phyloP scores from a whole-genome alignment of 2,888 invertebrate species.

The Beris morrisii region DNA sequence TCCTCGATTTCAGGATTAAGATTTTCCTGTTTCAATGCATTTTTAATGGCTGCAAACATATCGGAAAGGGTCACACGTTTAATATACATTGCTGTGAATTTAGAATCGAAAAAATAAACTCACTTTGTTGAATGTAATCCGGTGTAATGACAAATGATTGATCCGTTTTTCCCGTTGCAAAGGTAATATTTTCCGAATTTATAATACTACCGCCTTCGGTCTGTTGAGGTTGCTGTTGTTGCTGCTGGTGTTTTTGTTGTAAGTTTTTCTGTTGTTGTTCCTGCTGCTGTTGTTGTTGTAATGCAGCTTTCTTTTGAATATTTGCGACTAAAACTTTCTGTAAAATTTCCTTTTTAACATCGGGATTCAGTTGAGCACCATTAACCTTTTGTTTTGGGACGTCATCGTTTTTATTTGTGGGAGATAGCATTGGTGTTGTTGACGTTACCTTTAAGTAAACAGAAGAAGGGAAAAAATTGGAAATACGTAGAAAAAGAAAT shows the following conservation, averaged over 20 bases:
- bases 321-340: conserved; percentile 49
- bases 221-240: conserved; percentile 19
- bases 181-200: neutral
- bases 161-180: conserved; percentile 22
- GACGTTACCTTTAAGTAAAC: conserved; percentile 32
- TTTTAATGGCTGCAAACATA: conserved; percentile 75
- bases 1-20: conserved; percentile 91
- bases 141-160: conserved; percentile 81
- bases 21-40: conserved; percentile 89
- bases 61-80: neutral
- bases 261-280: conserved; percentile 48
- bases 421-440: conserved; percentile 23
- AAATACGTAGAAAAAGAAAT: neutral
- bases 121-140: conserved; percentile 93
- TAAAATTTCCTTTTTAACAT: conserved; percentile 44
- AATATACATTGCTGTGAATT: neutral
- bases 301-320: conserved; percentile 51
- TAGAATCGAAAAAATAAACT: conserved; percentile 48
- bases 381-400: conserved; percentile 38
- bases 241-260: conserved; percentile 51
- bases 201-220: conserved; percentile 2
- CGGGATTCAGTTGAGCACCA: conserved; percentile 39
- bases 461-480: conserved; percentile 4
- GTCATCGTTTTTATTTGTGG: conserved; percentile 14
- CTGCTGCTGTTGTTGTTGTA: conserved; percentile 51